Evolutionary conservation across 2,797 vertebrate species (phyloP).

Genomic region (Oophaga sylvatica): DNA sequence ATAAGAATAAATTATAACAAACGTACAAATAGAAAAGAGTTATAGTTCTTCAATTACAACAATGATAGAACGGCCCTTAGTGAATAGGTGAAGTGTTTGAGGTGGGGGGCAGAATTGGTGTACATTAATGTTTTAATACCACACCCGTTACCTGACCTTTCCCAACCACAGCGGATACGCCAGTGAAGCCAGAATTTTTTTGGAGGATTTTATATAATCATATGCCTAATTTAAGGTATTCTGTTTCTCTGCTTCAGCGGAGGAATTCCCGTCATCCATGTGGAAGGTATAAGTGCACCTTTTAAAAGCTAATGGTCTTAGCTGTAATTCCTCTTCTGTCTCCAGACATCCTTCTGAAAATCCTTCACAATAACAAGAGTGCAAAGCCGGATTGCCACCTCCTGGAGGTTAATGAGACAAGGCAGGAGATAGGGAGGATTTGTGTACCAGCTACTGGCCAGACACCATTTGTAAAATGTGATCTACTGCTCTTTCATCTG

Average conservation of each 20-base stretch:
- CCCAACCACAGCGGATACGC: background rate
- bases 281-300: slow-evolving; percentile 52
- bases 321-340: slow-evolving; percentile 51
- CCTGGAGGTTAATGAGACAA: slow-evolving; percentile 52
- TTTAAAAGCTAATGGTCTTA: slow-evolving; percentile 59
- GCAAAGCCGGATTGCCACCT: slow-evolving; percentile 46
- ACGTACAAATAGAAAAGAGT: no score
- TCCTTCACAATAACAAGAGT: slow-evolving; percentile 55
- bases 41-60: no score
- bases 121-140: background rate
- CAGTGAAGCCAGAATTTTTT: background rate
- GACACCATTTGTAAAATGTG: slow-evolving; percentile 23
- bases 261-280: slow-evolving; percentile 48
- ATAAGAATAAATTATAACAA: no score
- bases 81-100: background rate
- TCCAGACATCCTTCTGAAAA: slow-evolving; percentile 58
- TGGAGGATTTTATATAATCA: background rate
- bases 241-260: background rate
- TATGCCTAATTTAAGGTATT: slow-evolving; percentile 13
- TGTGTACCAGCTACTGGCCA: slow-evolving; percentile 58
- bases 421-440: slow-evolving; percentile 54
- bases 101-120: background rate
- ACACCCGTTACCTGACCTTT: background rate
- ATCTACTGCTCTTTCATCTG: slow-evolving; percentile 43
- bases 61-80: background rate